Percentiles rank a stretch among this genome's conserved stretches.
Conservation (phyloP, 2,888 invertebrate genomes). For the Dorcus hopei region DNA sequence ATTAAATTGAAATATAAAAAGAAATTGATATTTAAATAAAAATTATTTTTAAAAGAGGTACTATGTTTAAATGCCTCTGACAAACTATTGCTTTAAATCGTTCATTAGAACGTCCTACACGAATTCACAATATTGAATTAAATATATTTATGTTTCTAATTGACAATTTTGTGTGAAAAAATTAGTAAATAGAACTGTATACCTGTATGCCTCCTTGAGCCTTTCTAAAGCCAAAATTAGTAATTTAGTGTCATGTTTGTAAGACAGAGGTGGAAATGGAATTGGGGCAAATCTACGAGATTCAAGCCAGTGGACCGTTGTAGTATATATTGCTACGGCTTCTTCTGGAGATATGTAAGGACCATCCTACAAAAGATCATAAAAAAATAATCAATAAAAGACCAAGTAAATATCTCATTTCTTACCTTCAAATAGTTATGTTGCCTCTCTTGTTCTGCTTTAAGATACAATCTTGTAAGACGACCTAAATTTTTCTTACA, state of each 20-base stretch:
- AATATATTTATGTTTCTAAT: no score
- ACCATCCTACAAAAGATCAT: conserved; percentile 68
- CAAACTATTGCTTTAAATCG: no score
- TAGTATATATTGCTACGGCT: conserved; percentile 99
- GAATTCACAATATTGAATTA: no score
- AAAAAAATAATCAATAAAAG: conserved; percentile 4
- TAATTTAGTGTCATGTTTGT: conserved; percentile 99
- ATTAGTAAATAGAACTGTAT: background rate
- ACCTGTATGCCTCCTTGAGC: conserved; percentile 91
- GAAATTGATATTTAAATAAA: no score
- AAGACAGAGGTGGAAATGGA: conserved; percentile 98
- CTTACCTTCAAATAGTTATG: conserved; percentile 94
- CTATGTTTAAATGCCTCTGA: no score
- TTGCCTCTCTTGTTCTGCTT: conserved; percentile 97
- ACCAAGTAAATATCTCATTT: conserved; percentile 1
- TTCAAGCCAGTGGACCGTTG: conserved; percentile 99
- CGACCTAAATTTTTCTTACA: conserved; percentile 99
- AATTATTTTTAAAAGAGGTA: no score
- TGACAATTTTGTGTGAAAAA: no score
- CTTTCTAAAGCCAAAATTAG: conserved; percentile 95
- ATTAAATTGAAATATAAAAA: no score
- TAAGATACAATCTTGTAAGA: conserved; percentile 93
- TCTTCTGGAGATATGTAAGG: conserved; percentile 99
- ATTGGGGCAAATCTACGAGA: conserved; percentile 98
- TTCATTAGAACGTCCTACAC: no score